Evolutionary conservation across 2,888 invertebrate genomes (phyloP).

Genomic region (Hydriomena furcata): DNA sequence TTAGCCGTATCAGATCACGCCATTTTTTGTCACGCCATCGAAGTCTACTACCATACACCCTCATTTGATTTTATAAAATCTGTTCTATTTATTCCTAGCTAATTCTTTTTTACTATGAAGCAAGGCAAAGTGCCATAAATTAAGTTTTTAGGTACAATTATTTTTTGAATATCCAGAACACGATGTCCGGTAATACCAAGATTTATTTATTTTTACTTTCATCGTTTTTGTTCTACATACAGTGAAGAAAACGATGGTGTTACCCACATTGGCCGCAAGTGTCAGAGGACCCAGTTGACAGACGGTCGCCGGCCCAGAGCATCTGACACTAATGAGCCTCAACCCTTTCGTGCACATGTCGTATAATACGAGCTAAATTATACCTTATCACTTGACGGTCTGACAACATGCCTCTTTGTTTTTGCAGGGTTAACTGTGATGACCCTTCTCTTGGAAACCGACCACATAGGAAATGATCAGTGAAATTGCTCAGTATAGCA

Average conservation of each 20-base stretch:
- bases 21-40: too few species aligned
- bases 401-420: slow-evolving; percentile 67
- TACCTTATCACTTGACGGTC: slow-evolving; percentile 60
- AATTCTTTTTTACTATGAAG: too few species aligned
- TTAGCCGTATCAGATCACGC: too few species aligned
- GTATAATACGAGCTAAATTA: slow-evolving; percentile 62
- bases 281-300: slow-evolving; percentile 43
- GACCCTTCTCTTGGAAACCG: slow-evolving; percentile 11
- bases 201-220: too few species aligned
- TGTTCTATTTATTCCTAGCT: too few species aligned
- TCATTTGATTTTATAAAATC: too few species aligned
- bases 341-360: slow-evolving; percentile 72
- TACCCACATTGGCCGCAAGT: slow-evolving; percentile 26
- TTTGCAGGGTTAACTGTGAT: slow-evolving; percentile 38
- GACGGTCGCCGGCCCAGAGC: slow-evolving; percentile 44
- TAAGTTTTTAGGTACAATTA: too few species aligned
- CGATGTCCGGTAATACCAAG: too few species aligned
- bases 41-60: too few species aligned
- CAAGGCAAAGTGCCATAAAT: too few species aligned
- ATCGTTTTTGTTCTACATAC: background rate
- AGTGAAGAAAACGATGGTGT: background rate
- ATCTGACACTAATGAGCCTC: slow-evolving; percentile 70
- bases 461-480: slow-evolving; percentile 12
- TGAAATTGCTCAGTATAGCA: slow-evolving; percentile 6
- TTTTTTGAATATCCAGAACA: too few species aligned